These are phyloP conservation scores for Erpetoichthys calabaricus DNA, from an alignment of 2,797 vertebrate species.

Conservation along the genomic window DNA sequence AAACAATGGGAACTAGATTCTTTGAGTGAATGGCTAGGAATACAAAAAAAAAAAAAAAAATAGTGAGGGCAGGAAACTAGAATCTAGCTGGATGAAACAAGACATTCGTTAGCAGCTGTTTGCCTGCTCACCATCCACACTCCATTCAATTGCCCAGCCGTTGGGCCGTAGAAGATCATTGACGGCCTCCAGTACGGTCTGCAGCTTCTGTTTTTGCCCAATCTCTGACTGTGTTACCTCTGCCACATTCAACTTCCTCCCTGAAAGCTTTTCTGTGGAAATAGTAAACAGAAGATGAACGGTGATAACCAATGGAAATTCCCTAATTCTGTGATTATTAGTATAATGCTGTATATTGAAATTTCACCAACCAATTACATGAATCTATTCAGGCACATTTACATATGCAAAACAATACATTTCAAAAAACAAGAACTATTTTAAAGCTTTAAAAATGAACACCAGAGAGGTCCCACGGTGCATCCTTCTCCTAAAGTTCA, in stretches of 20 bases:
- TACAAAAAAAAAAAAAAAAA: background rate
- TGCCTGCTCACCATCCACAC: constrained; percentile 71
- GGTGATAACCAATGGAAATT: background rate
- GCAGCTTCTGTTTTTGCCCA: constrained; percentile 90
- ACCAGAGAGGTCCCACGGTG: too few relatives aligned
- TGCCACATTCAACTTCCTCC: constrained; percentile 79
- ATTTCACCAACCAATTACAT: too few relatives aligned
- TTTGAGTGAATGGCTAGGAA: constrained; percentile 78
- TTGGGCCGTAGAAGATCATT: constrained; percentile 73
- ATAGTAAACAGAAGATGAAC: background rate
- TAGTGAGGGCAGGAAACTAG: background rate
- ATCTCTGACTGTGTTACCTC: constrained; percentile 94
- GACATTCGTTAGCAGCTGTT: too few relatives aligned
- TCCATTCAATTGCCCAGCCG: constrained; percentile 80
- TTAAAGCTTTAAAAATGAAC: too few relatives aligned
- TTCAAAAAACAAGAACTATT: background rate
- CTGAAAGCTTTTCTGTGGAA: constrained; percentile 69
- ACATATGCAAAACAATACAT: background rate
- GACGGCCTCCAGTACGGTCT: constrained; percentile 79
- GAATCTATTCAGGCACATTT: too few relatives aligned
- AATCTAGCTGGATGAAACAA: background rate
- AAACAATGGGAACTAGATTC: constrained; percentile 78
- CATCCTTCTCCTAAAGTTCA: too few relatives aligned
- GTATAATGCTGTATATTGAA: too few relatives aligned
- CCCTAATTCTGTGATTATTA: too few relatives aligned